Base-by-base conservation (phyloP, 2,113 vertebrate species). In the Pteropus alecto region DNA sequence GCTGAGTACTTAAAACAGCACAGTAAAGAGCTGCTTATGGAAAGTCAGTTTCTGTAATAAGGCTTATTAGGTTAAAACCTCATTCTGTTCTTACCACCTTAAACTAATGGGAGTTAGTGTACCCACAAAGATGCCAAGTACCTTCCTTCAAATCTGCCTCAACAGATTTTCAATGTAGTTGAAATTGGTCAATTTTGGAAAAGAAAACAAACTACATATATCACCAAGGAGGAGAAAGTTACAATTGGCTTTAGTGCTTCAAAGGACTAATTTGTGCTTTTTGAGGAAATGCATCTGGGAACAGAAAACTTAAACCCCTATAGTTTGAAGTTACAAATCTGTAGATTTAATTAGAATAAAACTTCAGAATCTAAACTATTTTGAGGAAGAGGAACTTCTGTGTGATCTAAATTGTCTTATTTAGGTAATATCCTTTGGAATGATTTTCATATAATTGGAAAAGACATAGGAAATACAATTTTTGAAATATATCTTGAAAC, bases 361-460 rank as follows among this genome's bases (percentile, higher is more conserved):
- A 70, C 90, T 91, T 90, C 16, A 92, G 63, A 90, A 86, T 70
- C 13, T 71, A 73, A 92, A 30, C 61, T 83, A 19, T 61, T 63
- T 95, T 41, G 7, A 54, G 74, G n/a, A 95, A 87, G 68, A 90
- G 24, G 61, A 87, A 3, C 4, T 76, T 85, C 87, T 61, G 3
- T 54, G 24, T 86, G 68, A 81, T 48, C n/a, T 43, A 21, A 91
- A n/a, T 21, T 35, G 30, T 87, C 41, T 48, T 94, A 65, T 91
- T 87, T 83, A 96, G 68, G 77, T 15, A 43, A 77, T 78, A 65
- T 19, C 26, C 43, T 95, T 93, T 87, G 76, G 54, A 83, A 68
- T 89, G 86, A 86, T 87, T 94, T 96, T 46, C 73, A 15, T n/a
- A 28, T 78, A 87, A 48, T 79, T 86, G 71, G 65, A 4, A 95